phyloP scores from a whole-genome alignment of 2,797 vertebrate genomes.

The Eulemur albifrons region DNA sequence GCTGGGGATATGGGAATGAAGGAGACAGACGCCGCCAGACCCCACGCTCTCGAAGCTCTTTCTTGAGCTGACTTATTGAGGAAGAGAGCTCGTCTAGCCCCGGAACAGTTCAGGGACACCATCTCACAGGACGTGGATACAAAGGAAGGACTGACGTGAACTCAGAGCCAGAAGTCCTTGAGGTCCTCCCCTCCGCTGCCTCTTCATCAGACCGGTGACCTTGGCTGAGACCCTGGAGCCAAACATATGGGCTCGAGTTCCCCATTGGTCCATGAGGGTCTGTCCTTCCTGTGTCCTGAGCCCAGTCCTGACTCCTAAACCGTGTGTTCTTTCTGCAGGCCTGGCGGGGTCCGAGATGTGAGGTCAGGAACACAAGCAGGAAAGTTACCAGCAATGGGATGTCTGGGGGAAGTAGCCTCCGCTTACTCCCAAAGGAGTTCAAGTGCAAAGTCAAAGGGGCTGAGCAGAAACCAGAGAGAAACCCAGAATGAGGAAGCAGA shows the following conservation, averaged over 20 bases:
- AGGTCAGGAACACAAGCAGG: not conserved
- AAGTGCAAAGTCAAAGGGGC: not conserved
- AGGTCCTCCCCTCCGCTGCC: not conserved
- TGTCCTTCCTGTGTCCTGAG: not conserved
- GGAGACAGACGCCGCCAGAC: rapidly evolving
- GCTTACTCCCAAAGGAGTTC: not conserved
- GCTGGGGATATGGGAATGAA: not conserved
- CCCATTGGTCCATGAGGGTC: too few species aligned
- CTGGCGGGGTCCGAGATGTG: rapidly evolving
- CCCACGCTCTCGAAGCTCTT: not conserved
- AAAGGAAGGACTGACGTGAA: not conserved
- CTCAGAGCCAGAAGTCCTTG: not conserved
- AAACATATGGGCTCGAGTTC: not conserved
- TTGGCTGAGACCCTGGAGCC: not conserved
- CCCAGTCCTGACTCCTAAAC: not conserved
- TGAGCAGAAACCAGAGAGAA: not conserved
- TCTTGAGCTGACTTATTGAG: not conserved
- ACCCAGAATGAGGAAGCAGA: too few species aligned
- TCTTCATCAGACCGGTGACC: not conserved
- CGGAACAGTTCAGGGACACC: not conserved
- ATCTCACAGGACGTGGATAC: not conserved
- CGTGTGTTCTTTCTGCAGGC: not conserved
- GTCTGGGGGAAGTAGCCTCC: not conserved
- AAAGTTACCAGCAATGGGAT: not conserved
- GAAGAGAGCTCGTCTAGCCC: not conserved